phyloP scores from a whole-genome alignment of 2,113 vertebrate genomes.

The Desmodus rotundus region DNA sequence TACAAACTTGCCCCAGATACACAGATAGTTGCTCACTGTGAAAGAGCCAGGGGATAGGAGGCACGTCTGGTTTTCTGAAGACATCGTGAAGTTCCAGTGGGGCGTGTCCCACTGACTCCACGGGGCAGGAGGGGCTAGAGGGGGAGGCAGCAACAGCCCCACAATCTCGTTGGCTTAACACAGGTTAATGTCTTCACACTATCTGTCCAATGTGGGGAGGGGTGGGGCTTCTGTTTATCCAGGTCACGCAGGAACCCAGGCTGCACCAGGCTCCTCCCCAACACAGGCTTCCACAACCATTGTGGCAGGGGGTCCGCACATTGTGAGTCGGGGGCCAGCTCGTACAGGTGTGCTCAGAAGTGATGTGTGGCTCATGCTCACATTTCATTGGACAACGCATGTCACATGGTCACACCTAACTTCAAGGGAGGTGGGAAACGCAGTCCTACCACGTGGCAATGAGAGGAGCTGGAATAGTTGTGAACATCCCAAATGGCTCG shows the following conservation, averaged over 20 bases:
- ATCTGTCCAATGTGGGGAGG: background rate
- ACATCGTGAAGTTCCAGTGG: background rate
- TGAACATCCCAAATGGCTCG: background rate
- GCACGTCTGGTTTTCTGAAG: background rate
- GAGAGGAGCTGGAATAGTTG: background rate
- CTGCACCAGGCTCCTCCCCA: background rate
- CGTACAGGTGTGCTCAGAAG: background rate
- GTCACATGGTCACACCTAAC: background rate
- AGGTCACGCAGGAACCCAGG: background rate
- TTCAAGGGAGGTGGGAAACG: background rate
- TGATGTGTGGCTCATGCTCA: too few species aligned
- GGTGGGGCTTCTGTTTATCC: background rate
- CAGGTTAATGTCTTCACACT: background rate
- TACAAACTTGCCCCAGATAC: background rate
- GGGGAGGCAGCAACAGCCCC: background rate
- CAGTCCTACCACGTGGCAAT: background rate
- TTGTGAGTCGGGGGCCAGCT: too few species aligned
- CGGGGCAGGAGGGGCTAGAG: background rate
- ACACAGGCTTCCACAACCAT: accelerated
- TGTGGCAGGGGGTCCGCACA: background rate
- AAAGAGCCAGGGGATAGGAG: background rate
- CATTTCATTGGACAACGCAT: background rate
- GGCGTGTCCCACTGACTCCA: accelerated
- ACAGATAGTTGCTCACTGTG: background rate
- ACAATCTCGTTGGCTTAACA: background rate